A percentile compares a stretch with the other conserved stretches of the same genome.
Evolutionary conservation across 2,113 vertebrate species (phyloP).

Genomic region (Hydrochoerus hydrochaeris): DNA sequence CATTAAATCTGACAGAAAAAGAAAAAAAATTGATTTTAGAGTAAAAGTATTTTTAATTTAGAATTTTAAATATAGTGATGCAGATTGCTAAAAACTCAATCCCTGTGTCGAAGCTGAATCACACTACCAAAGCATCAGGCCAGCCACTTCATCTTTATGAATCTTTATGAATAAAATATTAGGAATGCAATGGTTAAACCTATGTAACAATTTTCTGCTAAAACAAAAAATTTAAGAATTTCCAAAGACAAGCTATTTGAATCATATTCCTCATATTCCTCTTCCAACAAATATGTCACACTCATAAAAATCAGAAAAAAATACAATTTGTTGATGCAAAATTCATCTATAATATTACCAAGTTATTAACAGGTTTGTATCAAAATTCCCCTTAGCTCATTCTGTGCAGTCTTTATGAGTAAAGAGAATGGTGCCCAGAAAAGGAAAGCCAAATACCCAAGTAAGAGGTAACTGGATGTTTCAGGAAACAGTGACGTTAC

Average conservation of each 20-base stretch:
- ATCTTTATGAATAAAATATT: neutral
- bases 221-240: neutral
- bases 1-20: neutral
- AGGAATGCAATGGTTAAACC: neutral
- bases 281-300: neutral
- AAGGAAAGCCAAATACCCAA: neutral
- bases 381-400: neutral
- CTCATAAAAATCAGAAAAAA: neutral
- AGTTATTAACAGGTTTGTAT: neutral
- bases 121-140: neutral
- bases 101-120: neutral
- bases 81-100: neutral
- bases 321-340: neutral
- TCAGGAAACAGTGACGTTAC: constrained; percentile 10
- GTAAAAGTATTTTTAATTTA: neutral
- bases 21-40: neutral
- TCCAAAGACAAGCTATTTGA: neutral
- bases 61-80: neutral
- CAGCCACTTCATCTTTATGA: neutral
- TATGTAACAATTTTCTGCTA: neutral
- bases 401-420: neutral
- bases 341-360: neutral
- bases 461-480: neutral
- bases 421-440: neutral
- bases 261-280: neutral